Evolutionary conservation across 53 echinoderm and acorn worm species (phyloP), one percentile per base, ranked within the genome.

Genomic region (Actinopyga echinites): DNA sequence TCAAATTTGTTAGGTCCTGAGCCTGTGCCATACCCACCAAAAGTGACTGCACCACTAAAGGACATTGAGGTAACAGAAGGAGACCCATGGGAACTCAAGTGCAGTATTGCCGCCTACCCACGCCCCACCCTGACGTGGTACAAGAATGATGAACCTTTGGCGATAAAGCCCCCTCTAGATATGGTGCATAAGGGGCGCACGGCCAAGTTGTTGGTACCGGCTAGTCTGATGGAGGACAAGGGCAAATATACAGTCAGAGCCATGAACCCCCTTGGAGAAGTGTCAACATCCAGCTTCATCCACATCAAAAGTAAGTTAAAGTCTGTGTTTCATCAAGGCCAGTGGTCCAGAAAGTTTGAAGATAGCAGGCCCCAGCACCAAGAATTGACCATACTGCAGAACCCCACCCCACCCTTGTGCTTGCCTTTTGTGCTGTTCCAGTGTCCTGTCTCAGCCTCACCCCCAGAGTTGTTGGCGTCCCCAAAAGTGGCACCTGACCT

Each of bases 41-140:
- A 35, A 37, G 60, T 80, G 60, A 80, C 63, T 59, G 81, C 63
- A 1, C 81, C 81, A n/a, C 32, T 80, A 40, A 80, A 80, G 34
- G 81, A 80, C 25, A 42, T 80, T 11, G 63, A 59, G 4, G 40
- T 91, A 63, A 80, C 80, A 2, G 91, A 88, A 26, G 91, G 91
- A 20, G 82, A 88, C 22, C 91, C 91, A 21, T 80, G 87, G 57
- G 85, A 88, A 57, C 66, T 93, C 11, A 82, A 88, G 45, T 86
- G 91, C 31, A 83, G 71, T 30, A 86, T 93, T 11, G 79, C 73
- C 23, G 91, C 87, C 19, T 59, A 88, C 85, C 91, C 93, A 11
- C 59, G 59, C 42, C 91, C 91, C 8, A 86, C 73, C 0, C 44
- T 91, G 25, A 93, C 88, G 1, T 93, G 93, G 93, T 88, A 84